Conservation (phyloP, 1,140 invertebrate species). For the Monochamus saltuarius region DNA sequence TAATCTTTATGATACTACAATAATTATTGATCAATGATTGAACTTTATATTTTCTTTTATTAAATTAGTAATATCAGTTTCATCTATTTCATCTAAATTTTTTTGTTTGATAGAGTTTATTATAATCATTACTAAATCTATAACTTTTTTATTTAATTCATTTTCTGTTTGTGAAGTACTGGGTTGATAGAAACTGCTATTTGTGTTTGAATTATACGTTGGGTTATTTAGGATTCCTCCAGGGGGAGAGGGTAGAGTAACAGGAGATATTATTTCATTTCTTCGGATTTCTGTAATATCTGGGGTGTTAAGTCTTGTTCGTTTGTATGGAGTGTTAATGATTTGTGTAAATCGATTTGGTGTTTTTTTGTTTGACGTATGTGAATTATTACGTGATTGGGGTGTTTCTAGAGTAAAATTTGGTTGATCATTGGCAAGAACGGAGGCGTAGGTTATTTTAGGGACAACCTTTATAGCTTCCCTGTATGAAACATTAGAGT, state of each 20-base stretch:
- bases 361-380: too few species aligned
- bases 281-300: too few species aligned
- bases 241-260: too few species aligned
- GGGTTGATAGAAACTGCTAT: too few species aligned
- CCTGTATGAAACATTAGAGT: slow-evolving; percentile 1
- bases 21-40: too few species aligned
- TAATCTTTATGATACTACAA: too few species aligned
- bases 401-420: not conserved
- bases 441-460: not conserved
- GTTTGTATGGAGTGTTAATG: not conserved
- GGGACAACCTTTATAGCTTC: not conserved
- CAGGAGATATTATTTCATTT: not conserved
- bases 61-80: not conserved
- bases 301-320: not conserved
- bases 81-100: not conserved
- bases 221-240: too few species aligned
- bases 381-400: too few species aligned
- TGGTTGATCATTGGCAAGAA: not conserved
- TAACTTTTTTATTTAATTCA: too few species aligned
- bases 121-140: not conserved
- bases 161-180: too few species aligned
- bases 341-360: not conserved
- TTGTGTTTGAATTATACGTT: too few species aligned
- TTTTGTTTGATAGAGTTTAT: not conserved
- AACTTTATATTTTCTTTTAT: not conserved